Evolutionary conservation across 1,140 invertebrate genomes (phyloP).

Genomic region (Tetranychus urticae): DNA sequence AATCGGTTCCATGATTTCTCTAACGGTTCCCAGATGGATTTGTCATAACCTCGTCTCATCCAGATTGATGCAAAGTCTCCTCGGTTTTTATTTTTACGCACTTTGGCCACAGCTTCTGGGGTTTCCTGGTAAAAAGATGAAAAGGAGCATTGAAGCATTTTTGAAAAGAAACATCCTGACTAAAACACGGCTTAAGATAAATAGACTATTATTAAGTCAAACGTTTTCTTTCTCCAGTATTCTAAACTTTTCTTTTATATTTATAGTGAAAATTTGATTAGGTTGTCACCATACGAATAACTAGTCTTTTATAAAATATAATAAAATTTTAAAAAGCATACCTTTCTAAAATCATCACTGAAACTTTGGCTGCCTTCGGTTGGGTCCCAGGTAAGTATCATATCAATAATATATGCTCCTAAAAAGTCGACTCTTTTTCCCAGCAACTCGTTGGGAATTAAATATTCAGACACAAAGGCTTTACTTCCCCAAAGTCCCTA

Average conservation of each 20-base stretch:
- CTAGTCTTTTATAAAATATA: too few species aligned
- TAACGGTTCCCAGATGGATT: conserved; percentile 14
- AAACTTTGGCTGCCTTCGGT: conserved; percentile 8
- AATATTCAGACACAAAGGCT: conserved; percentile 22
- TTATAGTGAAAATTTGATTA: too few species aligned
- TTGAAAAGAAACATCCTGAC: too few species aligned
- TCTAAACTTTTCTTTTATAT: too few species aligned
- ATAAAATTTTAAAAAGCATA: background rate
- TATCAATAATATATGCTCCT: conserved; percentile 24
- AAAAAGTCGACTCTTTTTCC: conserved; percentile 6
- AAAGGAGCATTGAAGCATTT: background rate
- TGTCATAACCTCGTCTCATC: conserved; percentile 16
- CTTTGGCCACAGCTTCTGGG: background rate
- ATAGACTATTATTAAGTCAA: too few species aligned
- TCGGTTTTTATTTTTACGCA: conserved; percentile 15
- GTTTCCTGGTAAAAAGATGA: background rate
- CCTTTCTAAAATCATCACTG: background rate
- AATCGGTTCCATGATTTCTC: conserved; percentile 13
- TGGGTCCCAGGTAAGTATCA: conserved; percentile 20
- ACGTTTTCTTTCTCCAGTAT: too few species aligned
- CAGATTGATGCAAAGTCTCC: conserved; percentile 22
- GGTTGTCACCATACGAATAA: too few species aligned
- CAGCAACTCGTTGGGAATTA: conserved; percentile 14
- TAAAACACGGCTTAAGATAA: too few species aligned
- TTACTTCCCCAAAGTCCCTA: conserved; percentile 14